A percentile compares a stretch with the other conserved stretches of the same genome.
Conservation (phyloP, 2,113 vertebrate species). For the Alethe castanea region DNA sequence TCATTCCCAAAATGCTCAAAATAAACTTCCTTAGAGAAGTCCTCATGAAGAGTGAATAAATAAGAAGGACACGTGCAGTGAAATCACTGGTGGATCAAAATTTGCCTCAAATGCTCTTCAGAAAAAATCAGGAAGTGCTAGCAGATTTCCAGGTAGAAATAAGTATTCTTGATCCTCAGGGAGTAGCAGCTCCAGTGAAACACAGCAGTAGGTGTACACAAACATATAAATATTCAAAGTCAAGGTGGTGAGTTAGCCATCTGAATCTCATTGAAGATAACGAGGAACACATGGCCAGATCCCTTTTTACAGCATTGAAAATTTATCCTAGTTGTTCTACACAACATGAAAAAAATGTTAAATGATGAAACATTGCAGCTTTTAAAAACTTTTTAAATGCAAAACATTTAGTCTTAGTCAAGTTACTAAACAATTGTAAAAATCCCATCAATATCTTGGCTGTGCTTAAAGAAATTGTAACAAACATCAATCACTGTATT, state of each 20-base stretch:
- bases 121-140: background rate
- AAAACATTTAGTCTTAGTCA: background rate
- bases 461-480: background rate
- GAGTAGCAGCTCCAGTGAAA: background rate
- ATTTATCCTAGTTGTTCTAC: background rate
- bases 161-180: background rate
- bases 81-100: background rate
- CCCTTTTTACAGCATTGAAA: background rate
- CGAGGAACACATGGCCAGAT: background rate
- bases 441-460: background rate
- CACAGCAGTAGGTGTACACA: background rate
- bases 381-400: background rate
- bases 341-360: slow-evolving; percentile 25
- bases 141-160: background rate
- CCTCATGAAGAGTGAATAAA: background rate
- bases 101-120: background rate
- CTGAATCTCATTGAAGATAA: slow-evolving; percentile 30
- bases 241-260: background rate
- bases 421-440: background rate
- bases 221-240: background rate
- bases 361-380: background rate
- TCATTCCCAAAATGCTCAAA: background rate
- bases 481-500: background rate
- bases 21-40: background rate
- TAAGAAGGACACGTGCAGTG: background rate